Conservation (phyloP, 92 coral and sea anemone species). For the Palythoa grandis region DNA sequence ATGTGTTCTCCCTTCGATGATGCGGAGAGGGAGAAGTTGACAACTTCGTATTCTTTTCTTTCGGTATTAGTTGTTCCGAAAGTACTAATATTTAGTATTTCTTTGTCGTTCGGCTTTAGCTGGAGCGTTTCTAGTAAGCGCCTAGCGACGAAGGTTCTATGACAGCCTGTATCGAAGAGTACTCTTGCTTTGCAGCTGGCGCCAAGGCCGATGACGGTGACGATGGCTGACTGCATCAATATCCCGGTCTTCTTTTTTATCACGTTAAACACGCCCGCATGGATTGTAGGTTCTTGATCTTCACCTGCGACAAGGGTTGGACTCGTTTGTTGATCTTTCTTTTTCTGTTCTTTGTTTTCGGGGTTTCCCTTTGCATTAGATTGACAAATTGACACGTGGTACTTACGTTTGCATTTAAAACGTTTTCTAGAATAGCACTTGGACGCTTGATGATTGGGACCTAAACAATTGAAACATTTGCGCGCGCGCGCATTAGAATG, state of each 20-base stretch:
- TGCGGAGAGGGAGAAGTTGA: neutral
- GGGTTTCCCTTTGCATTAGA: slow-evolving; percentile 4
- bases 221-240: neutral
- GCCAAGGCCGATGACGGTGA: neutral
- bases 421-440: slow-evolving; percentile 4
- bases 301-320: neutral
- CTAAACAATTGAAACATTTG: slow-evolving; percentile 12
- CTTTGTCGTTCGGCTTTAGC: slow-evolving; percentile 11
- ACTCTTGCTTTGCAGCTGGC: neutral
- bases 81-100: slow-evolving; percentile 18
- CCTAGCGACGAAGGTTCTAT: neutral
- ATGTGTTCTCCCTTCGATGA: neutral
- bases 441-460: slow-evolving; percentile 9
- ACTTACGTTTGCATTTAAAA: slow-evolving; percentile 22
- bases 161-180: neutral
- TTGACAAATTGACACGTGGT: slow-evolving; percentile 18
- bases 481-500: slow-evolving; percentile 11
- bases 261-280: slow-evolving; percentile 12
- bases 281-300: slow-evolving; percentile 20
- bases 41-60: slow-evolving; percentile 5
- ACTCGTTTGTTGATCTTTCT: slow-evolving; percentile 9
- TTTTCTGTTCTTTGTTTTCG: slow-evolving; percentile 9
- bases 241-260: slow-evolving; percentile 12
- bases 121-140: neutral
- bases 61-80: slow-evolving; percentile 3